Conservation (phyloP, 2,113 vertebrate species). For the Platichthys stellatus region DNA sequence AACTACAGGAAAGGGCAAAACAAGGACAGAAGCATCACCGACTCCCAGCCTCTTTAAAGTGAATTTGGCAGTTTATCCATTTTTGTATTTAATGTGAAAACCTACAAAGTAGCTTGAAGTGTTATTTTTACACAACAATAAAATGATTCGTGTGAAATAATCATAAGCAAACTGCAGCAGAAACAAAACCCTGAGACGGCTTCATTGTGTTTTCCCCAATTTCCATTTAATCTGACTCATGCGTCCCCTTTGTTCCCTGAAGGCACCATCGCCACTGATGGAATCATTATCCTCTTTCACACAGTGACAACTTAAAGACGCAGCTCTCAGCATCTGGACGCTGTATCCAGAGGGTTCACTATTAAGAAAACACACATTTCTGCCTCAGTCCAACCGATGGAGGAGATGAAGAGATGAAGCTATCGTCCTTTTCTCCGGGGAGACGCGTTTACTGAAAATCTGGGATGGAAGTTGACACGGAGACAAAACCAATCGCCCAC, state of each 20-base stretch:
- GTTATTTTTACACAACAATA: constrained; percentile 16
- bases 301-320: constrained; percentile 46
- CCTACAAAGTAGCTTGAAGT: neutral
- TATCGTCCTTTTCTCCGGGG: neutral
- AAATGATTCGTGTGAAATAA: constrained; percentile 3
- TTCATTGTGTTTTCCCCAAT: constrained; percentile 44
- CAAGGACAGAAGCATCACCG: neutral
- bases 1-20: neutral
- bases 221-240: constrained; percentile 62
- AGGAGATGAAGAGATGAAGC: neutral
- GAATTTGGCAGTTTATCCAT: constrained; percentile 25
- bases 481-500: constrained; percentile 38
- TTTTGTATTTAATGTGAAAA: constrained; percentile 36
- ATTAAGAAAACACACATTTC: constrained; percentile 21
- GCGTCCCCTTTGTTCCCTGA: constrained; percentile 47
- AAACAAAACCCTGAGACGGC: neutral
- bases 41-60: constrained; percentile 1
- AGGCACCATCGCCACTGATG: constrained; percentile 61
- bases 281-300: constrained; percentile 65
- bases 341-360: constrained; percentile 19
- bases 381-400: constrained; percentile 16
- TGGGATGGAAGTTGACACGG: constrained; percentile 25
- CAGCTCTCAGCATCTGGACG: constrained; percentile 34
- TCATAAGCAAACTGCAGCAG: constrained; percentile 9
- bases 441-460: constrained; percentile 25